A percentile compares a stretch with the other conserved stretches of the same genome.
Evolutionary conservation across 2,113 vertebrate species (phyloP).

Genomic region (Amazona guildingii): DNA sequence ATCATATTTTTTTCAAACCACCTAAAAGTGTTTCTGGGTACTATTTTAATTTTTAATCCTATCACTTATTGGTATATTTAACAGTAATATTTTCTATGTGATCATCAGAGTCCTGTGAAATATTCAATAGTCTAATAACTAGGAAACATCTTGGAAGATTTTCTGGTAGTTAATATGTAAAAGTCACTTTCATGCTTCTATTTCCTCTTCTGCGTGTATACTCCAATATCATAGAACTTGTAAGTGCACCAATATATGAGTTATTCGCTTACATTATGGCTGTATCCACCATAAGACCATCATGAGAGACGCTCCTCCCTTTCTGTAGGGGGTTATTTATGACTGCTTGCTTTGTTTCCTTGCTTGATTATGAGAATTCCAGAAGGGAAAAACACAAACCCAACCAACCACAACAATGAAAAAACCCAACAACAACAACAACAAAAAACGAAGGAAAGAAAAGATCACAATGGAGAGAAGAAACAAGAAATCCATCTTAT

Average conservation of each 20-base stretch:
- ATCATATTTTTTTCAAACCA: background rate
- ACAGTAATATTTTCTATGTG: background rate
- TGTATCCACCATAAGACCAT: background rate
- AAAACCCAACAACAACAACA: background rate
- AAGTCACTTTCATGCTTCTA: background rate
- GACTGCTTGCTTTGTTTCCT: background rate
- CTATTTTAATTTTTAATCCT: background rate
- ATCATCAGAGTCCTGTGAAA: background rate
- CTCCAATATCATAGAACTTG: background rate
- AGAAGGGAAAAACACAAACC: background rate
- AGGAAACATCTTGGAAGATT: background rate
- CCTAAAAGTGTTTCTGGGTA: background rate
- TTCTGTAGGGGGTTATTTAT: background rate
- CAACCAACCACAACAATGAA: background rate
- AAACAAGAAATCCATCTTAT: background rate
- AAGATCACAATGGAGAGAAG: background rate
- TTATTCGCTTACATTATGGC: background rate
- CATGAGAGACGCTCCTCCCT: background rate
- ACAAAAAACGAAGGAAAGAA: background rate
- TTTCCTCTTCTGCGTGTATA: background rate
- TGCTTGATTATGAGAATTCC: background rate
- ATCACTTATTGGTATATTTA: background rate
- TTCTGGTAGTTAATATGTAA: background rate
- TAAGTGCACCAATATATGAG: background rate
- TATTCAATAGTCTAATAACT: background rate